Conservation (phyloP, 53 echinoderm and acorn worm species). For the Paelopatides confundens region DNA sequence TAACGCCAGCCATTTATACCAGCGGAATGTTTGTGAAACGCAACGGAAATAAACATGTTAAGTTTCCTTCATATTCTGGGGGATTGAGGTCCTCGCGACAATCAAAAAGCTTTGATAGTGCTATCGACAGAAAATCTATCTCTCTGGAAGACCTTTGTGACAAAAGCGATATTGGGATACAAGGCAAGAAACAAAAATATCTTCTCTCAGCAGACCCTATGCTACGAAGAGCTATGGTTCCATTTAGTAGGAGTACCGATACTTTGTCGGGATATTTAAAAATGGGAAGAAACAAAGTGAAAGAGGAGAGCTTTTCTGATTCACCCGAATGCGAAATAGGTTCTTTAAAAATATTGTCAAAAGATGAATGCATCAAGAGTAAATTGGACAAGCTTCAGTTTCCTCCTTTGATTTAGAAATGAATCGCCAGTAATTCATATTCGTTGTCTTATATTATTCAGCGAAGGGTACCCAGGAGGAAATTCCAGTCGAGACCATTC, state of each 20-base stretch:
- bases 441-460: background rate
- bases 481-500: no score
- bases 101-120: conserved; percentile 46
- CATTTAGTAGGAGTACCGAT: conserved; percentile 40
- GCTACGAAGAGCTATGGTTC: background rate
- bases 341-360: background rate
- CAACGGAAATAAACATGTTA: conserved; percentile 5
- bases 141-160: conserved; percentile 37
- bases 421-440: background rate
- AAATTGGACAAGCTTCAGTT: background rate
- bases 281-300: background rate
- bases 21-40: conserved; percentile 36
- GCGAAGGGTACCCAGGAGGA: no score
- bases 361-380: background rate
- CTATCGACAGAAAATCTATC: conserved; percentile 16
- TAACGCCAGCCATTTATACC: background rate
- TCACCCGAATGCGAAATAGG: background rate
- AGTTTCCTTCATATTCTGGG: conserved; percentile 13
- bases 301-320: background rate
- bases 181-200: conserved; percentile 40
- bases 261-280: background rate
- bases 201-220: conserved; percentile 31
- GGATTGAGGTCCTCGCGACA: background rate
- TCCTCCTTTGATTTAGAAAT: conserved; percentile 15
- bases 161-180: background rate